Evolutionary conservation across 2,888 invertebrate species (phyloP).

Genomic region (Acleris sparsana): DNA sequence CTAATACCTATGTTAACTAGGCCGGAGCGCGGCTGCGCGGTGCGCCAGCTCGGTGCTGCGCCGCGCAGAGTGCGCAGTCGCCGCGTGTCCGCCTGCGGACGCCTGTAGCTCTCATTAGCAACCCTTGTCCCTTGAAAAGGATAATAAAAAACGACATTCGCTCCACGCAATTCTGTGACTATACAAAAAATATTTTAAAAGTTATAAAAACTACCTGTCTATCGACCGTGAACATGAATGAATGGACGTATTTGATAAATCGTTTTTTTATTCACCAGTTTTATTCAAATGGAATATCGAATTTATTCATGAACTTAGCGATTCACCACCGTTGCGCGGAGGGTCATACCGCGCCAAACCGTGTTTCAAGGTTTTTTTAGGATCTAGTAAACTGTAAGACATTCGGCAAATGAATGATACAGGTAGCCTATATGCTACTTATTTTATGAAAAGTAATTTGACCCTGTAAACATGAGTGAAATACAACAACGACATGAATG

Average conservation of each 20-base stretch:
- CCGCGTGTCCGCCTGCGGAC: too few species aligned
- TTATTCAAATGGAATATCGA: slow-evolving; percentile 77
- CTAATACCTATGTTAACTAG: too few species aligned
- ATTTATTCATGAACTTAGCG: slow-evolving; percentile 78
- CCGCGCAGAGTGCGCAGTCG: too few species aligned
- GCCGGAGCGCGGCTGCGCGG: slow-evolving; percentile 53
- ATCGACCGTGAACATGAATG: slow-evolving; percentile 55
- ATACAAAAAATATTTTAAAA: slow-evolving; percentile 79
- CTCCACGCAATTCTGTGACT: slow-evolving; percentile 75
- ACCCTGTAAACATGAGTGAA: too few species aligned
- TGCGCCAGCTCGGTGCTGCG: too few species aligned
- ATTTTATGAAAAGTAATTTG: not conserved
- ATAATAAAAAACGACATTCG: slow-evolving; percentile 61
- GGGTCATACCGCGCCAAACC: slow-evolving; percentile 56
- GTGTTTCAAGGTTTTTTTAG: slow-evolving; percentile 52
- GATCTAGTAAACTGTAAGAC: slow-evolving; percentile 42
- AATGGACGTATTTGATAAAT: slow-evolving; percentile 78
- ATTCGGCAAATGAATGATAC: slow-evolving; percentile 35
- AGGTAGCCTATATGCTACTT: not conserved
- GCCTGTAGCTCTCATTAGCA: slow-evolving; percentile 74
- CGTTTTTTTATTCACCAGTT: slow-evolving; percentile 77
- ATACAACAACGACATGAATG: too few species aligned
- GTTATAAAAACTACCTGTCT: slow-evolving; percentile 65
- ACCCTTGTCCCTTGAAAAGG: slow-evolving; percentile 70
- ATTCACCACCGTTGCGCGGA: slow-evolving; percentile 80